Conservation (phyloP, 2,888 invertebrate genomes). For the Rotaria sp. region DNA sequence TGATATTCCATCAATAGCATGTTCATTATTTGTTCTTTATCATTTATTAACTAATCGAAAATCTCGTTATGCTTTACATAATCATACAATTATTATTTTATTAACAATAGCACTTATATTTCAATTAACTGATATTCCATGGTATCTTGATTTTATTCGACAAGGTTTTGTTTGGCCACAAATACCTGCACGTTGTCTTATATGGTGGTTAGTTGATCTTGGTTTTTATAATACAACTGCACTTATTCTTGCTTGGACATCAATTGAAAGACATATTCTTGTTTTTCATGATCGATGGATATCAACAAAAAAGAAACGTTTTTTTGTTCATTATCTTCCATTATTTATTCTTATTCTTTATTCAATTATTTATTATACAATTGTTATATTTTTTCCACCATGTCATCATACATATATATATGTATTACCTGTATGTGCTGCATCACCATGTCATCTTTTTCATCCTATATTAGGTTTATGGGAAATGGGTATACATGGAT, state of each 20-base stretch:
- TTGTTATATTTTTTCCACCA: neutral
- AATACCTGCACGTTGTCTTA: neutral
- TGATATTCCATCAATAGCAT: neutral
- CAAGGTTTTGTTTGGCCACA: neutral
- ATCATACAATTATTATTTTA: neutral
- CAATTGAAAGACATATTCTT: conserved; percentile 8
- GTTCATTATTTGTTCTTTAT: conserved; percentile 19
- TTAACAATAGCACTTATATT: neutral
- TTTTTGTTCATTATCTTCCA: conserved; percentile 25
- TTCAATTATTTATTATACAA: neutral
- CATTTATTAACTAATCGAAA: neutral
- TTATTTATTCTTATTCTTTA: neutral
- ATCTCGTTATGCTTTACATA: neutral
- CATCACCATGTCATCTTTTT: neutral
- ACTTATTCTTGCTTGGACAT: neutral
- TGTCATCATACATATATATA: neutral
- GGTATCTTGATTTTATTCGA: neutral
- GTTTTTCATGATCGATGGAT: conserved; percentile 8
- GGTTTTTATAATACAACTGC: neutral
- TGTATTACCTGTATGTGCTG: neutral
- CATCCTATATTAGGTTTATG: neutral
- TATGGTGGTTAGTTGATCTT: neutral
- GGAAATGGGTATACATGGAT: neutral
- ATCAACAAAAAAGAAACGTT: neutral
- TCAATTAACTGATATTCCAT: conserved; percentile 16